A percentile compares a stretch with the other conserved stretches of the same genome.
Evolutionary conservation across 2,888 invertebrate genomes (phyloP).

Genomic region (Lysandra bellargus): DNA sequence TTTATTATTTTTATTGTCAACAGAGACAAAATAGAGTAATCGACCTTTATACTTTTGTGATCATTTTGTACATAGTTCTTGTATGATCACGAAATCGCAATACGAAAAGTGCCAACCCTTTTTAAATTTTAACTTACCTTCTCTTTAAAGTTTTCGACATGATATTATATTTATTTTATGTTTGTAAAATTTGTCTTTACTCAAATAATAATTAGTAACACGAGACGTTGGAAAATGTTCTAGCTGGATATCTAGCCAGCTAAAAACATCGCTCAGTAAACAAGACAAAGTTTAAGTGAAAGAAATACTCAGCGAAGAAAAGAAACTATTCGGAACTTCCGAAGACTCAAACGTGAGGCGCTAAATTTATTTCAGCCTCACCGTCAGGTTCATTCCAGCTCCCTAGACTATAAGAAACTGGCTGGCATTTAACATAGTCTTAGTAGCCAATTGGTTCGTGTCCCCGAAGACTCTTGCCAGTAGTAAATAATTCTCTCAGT

Average conservation of each 20-base stretch:
- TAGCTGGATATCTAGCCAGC: background rate
- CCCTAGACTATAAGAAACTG: conserved; percentile 42
- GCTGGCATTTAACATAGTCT: conserved; percentile 47
- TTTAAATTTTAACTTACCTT: background rate
- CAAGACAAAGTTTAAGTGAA: conserved; percentile 4
- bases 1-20: conserved; percentile 2
- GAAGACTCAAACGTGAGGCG: conserved; percentile 46
- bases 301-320: conserved; percentile 12
- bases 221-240: background rate
- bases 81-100: too few relatives aligned
- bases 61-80: background rate
- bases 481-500: conserved; percentile 28
- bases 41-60: background rate
- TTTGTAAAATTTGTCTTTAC: background rate
- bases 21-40: background rate
- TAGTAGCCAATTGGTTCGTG: conserved; percentile 39
- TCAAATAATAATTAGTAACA: too few relatives aligned
- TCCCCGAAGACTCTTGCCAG: conserved; percentile 20
- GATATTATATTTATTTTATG: background rate
- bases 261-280: conserved; percentile 7
- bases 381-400: conserved; percentile 37
- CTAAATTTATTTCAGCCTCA: conserved; percentile 46
- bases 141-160: background rate
- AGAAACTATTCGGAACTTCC: background rate
- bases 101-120: too few relatives aligned